Evolutionary conservation across 2,797 vertebrate species (phyloP).

Genomic region (Psittacula echo): DNA sequence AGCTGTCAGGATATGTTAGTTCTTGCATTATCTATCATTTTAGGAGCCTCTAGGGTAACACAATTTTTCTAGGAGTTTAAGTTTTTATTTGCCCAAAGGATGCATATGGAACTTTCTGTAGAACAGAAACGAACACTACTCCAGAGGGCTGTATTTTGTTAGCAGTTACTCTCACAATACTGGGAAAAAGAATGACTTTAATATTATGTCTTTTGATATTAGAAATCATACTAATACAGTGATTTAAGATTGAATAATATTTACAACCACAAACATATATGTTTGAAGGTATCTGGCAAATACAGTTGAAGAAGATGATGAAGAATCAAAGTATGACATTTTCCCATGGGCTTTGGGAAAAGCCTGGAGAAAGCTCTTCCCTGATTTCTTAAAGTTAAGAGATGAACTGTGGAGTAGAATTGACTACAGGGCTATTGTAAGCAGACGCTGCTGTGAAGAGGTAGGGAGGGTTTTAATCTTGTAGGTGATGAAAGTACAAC

Average conservation of each 20-base stretch:
- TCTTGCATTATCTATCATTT: background rate
- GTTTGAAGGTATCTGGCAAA: constrained; percentile 92
- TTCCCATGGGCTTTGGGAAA: constrained; percentile 96
- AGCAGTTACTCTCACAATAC: background rate
- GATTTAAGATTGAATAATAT: background rate
- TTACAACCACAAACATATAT: constrained; percentile 12
- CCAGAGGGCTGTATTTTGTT: background rate
- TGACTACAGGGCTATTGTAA: constrained; percentile 92
- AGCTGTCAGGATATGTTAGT: background rate
- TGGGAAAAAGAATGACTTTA: background rate
- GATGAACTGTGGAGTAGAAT: constrained; percentile 93
- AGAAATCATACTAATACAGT: background rate
- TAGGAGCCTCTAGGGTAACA: background rate
- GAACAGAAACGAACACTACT: background rate
- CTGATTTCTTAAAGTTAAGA: constrained; percentile 88
- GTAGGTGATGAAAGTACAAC: background rate
- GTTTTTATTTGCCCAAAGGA: background rate
- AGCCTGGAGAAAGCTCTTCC: constrained; percentile 90
- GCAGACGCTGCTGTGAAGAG: constrained; percentile 95
- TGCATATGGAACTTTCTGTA: background rate
- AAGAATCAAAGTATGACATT: constrained; percentile 94
- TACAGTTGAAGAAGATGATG: constrained; percentile 97
- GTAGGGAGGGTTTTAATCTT: constrained; percentile 75
- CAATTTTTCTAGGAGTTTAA: background rate
- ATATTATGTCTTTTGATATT: background rate